A percentile compares a stretch with the other conserved stretches of the same genome.
phyloP scores from a whole-genome alignment of 2,797 vertebrate genomes.

The Triplophysa yarkandensis region DNA sequence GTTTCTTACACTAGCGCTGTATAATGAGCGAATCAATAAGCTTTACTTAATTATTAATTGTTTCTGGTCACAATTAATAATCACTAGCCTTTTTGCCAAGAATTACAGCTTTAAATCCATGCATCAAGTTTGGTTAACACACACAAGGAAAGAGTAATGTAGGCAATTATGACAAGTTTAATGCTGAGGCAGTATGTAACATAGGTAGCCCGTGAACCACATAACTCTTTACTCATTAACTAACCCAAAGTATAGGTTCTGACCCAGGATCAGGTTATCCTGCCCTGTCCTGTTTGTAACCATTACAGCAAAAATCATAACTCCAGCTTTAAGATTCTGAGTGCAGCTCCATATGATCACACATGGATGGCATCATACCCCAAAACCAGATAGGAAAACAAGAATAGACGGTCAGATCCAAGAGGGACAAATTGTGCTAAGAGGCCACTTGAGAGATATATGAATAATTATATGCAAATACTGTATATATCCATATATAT shows the following conservation, averaged over 20 bases:
- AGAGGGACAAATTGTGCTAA: conserved; percentile 55
- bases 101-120: not conserved
- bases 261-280: conserved; percentile 3
- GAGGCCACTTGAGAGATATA: conserved; percentile 64
- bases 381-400: conserved; percentile 46
- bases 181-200: conserved; percentile 72
- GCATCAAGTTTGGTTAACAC: not conserved
- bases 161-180: conserved; percentile 64
- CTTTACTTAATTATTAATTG: too few species aligned
- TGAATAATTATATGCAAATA: conserved; percentile 67
- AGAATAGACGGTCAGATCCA: conserved; percentile 52
- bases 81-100: too few species aligned
- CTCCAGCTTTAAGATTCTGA: conserved; percentile 1
- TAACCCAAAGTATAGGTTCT: conserved; percentile 15
- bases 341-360: conserved; percentile 36
- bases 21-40: too few species aligned
- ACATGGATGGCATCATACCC: conserved; percentile 20
- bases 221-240: conserved; percentile 22
- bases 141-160: conserved; percentile 12
- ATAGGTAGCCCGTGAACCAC: conserved; percentile 59
- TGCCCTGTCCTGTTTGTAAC: conserved; percentile 22
- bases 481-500: conserved; percentile 61
- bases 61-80: too few species aligned
- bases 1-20: too few species aligned
- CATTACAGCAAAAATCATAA: conserved; percentile 17